Evolutionary conservation across 2,888 invertebrate genomes (phyloP).

Genomic region (Syritta pipiens): DNA sequence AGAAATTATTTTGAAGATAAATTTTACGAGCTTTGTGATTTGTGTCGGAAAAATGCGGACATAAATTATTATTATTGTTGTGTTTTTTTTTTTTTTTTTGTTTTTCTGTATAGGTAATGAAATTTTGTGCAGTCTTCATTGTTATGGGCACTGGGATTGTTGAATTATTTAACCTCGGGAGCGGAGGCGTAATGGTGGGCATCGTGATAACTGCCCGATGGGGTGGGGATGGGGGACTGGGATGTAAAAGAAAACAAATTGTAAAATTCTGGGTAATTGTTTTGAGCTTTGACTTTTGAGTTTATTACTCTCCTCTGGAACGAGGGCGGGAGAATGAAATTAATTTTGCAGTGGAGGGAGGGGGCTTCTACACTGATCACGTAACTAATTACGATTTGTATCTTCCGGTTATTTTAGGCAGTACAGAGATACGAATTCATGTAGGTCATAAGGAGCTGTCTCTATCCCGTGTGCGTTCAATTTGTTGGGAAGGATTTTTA

Average conservation of each 20-base stretch:
- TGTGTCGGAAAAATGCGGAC: conserved; percentile 46
- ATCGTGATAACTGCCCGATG: conserved; percentile 1
- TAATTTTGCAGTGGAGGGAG: no score
- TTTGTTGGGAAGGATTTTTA: no score
- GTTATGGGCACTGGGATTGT: conserved; percentile 43
- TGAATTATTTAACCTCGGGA: conserved; percentile 42
- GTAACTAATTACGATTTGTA: no score
- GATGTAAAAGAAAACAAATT: conserved; percentile 18
- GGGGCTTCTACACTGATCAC: no score
- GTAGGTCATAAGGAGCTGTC: no score
- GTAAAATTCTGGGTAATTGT: not conserved
- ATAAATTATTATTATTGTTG: conserved; percentile 61
- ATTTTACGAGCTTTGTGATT: conserved; percentile 66
- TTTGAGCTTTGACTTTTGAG: no score
- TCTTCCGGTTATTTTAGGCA: no score
- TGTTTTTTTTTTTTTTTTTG: conserved; percentile 13
- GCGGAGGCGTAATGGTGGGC: conserved; percentile 5
- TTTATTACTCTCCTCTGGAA: no score
- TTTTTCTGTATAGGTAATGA: conserved; percentile 16
- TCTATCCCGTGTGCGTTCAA: no score
- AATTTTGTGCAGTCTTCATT: conserved; percentile 32
- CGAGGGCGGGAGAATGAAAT: no score
- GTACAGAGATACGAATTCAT: no score
- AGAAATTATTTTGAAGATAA: conserved; percentile 61
- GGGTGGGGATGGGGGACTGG: no score